phyloP scores from a whole-genome alignment of 1,140 invertebrate genomes.

The Psix sp. region DNA sequence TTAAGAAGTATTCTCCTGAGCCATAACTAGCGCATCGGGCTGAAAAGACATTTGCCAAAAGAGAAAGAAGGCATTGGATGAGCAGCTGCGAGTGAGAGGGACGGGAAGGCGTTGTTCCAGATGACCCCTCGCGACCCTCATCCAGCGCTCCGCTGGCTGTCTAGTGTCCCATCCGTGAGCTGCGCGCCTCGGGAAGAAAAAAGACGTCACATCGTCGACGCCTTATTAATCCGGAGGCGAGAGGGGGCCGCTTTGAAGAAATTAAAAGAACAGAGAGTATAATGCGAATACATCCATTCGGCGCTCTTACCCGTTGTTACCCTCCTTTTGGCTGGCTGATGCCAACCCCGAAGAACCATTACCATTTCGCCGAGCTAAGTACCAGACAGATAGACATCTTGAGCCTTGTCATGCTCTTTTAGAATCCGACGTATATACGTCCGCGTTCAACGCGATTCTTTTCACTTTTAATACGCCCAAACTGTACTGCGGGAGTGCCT shows the following conservation, averaged over 20 bases:
- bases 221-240: slow-evolving; percentile 75
- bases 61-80: slow-evolving; percentile 30
- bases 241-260: slow-evolving; percentile 73
- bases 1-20: slow-evolving; percentile 70
- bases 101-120: slow-evolving; percentile 53
- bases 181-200: slow-evolving; percentile 64
- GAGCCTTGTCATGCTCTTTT: slow-evolving; percentile 74
- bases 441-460: slow-evolving; percentile 58
- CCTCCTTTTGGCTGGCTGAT: slow-evolving; percentile 46
- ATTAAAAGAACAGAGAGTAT: slow-evolving; percentile 77
- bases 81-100: not conserved
- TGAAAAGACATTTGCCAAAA: slow-evolving; percentile 74
- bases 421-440: slow-evolving; percentile 68
- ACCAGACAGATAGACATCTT: slow-evolving; percentile 75
- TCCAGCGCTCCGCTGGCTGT: slow-evolving; percentile 69
- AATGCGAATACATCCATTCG: slow-evolving; percentile 76
- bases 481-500: slow-evolving; percentile 37
- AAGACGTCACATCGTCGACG: slow-evolving; percentile 75
- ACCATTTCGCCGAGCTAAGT: slow-evolving; percentile 70
- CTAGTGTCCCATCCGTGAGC: slow-evolving; percentile 64
- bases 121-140: slow-evolving; percentile 66
- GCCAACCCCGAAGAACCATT: slow-evolving; percentile 68
- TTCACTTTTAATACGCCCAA: slow-evolving; percentile 65
- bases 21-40: slow-evolving; percentile 54
- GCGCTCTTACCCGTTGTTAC: slow-evolving; percentile 52